A percentile compares a stretch with the other conserved stretches of the same genome.
Evolutionary conservation across 2,888 invertebrate genomes (phyloP).

Genomic region (Mellilla xanthometata): DNA sequence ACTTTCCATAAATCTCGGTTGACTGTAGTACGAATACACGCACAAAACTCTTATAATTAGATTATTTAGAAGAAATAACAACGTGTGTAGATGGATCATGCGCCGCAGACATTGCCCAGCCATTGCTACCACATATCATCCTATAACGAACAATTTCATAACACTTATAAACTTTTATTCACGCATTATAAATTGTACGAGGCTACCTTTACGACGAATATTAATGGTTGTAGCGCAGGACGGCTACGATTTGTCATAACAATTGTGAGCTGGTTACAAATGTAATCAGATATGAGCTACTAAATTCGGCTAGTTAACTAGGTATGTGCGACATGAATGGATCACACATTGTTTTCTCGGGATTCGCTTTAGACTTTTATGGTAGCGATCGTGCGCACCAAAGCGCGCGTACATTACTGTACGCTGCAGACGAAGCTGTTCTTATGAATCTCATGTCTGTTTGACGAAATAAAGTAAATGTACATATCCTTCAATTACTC

Average conservation of each 20-base stretch:
- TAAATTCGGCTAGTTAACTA: constrained; percentile 33
- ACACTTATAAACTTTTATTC: constrained; percentile 30
- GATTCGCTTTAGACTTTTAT: constrained; percentile 14
- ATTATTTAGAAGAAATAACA: no score
- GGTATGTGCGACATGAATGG: constrained; percentile 21
- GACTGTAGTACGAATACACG: no score
- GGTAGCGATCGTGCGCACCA: background rate
- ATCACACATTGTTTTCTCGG: constrained; percentile 31
- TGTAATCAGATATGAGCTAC: constrained; percentile 35
- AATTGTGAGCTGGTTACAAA: constrained; percentile 35
- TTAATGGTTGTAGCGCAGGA: constrained; percentile 34
- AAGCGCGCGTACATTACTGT: no score
- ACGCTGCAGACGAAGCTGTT: no score
- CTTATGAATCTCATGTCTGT: no score
- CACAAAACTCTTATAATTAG: no score
- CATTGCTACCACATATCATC: constrained; percentile 32
- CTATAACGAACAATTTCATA: constrained; percentile 27
- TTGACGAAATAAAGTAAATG: no score
- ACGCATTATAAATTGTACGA: constrained; percentile 32
- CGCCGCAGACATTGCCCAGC: constrained; percentile 26
- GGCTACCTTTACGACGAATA: constrained; percentile 34
- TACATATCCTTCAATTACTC: no score
- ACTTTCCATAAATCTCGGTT: no score
- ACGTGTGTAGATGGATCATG: constrained; percentile 34
- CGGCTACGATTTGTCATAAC: constrained; percentile 37